Conservation (phyloP, 2,888 invertebrate species). For the Aromia moschata region DNA sequence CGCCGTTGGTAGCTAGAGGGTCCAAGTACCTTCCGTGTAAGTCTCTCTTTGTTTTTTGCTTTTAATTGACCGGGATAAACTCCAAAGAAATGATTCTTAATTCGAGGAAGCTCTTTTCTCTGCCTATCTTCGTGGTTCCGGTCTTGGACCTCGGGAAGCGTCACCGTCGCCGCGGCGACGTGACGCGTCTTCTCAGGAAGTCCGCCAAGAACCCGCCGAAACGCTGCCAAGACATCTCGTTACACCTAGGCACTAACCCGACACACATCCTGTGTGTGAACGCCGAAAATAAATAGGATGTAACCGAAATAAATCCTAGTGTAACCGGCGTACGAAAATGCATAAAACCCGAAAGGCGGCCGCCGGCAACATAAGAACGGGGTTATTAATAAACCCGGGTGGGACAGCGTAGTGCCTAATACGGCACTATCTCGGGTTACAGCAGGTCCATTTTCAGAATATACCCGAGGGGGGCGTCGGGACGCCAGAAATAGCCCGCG, state of each 20-base stretch:
- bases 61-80: no score
- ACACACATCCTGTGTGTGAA: conserved; percentile 33
- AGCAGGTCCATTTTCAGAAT: conserved; percentile 73
- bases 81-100: no score
- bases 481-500: conserved; percentile 59
- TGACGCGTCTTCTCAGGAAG: conserved; percentile 2
- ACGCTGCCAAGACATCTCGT: conserved; percentile 21
- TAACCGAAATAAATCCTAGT: conserved; percentile 29
- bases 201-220: conserved; percentile 24
- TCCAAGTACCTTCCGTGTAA: no score
- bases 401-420: conserved; percentile 67
- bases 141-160: background rate
- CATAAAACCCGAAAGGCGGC: conserved; percentile 27
- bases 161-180: background rate
- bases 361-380: conserved; percentile 58
- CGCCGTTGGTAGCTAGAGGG: no score
- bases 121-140: no score
- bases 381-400: conserved; percentile 61
- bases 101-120: no score
- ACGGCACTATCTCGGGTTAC: conserved; percentile 77
- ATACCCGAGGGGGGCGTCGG: conserved; percentile 62
- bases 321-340: conserved; percentile 28
- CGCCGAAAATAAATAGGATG: conserved; percentile 29
- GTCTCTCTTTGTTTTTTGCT: no score
- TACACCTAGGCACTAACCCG: conserved; percentile 8